Evolutionary conservation across 2,113 vertebrate genomes (phyloP).

Genomic region (Pogona vitticeps): DNA sequence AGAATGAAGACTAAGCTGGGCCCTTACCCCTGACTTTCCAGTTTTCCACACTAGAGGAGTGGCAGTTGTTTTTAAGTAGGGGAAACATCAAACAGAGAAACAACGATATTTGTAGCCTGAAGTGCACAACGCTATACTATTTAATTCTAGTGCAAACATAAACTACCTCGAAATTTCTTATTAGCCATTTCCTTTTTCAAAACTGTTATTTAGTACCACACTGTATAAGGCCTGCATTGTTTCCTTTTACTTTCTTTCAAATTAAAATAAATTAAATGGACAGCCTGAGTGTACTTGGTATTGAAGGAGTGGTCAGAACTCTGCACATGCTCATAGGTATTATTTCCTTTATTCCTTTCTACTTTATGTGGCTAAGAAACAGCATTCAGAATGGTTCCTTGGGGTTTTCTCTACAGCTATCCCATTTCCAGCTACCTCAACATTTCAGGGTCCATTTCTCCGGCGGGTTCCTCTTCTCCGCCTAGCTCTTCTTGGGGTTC

Average conservation of each 20-base stretch:
- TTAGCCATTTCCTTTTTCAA: neutral
- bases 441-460: conserved; percentile 29
- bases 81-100: neutral
- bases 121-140: neutral
- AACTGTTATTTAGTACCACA: neutral
- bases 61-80: neutral
- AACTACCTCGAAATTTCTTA: neutral
- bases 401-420: neutral
- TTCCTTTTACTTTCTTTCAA: neutral
- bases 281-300: neutral
- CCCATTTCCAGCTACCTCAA: conserved; percentile 19
- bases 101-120: neutral
- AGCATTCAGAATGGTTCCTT: neutral
- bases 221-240: neutral
- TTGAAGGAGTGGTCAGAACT: neutral
- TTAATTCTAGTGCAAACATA: neutral
- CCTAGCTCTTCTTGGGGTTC: conserved; percentile 27
- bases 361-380: neutral
- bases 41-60: neutral
- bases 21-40: neutral
- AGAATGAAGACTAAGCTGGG: neutral
- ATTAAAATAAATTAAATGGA: neutral
- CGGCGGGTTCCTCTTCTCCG: conserved; percentile 17
- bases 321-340: neutral
- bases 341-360: neutral